Conservation (phyloP, 2,113 vertebrate species). For the Catharus fuscescens region DNA sequence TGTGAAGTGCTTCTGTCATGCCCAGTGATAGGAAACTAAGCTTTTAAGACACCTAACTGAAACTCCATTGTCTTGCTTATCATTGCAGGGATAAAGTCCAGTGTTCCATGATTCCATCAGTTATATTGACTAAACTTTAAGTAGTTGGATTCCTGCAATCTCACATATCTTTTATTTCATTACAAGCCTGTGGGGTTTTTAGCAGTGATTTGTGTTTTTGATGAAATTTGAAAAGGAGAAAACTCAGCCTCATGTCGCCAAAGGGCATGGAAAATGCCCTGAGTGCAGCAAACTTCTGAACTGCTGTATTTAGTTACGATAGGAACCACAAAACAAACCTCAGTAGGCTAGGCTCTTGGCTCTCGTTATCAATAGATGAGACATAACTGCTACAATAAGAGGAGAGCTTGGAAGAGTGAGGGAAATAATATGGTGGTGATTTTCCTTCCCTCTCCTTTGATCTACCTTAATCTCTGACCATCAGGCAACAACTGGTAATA, state of each 20-base stretch:
- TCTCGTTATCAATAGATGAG: background rate
- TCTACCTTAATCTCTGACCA: background rate
- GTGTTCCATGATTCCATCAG: background rate
- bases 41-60: background rate
- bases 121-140: background rate
- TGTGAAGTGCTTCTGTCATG: background rate
- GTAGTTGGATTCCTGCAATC: background rate
- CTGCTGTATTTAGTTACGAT: background rate
- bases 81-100: background rate
- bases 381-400: background rate
- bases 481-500: background rate
- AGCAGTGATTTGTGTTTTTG: background rate
- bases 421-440: background rate
- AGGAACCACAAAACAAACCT: background rate
- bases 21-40: background rate
- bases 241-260: background rate
- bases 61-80: background rate
- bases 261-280: background rate
- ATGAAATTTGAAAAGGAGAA: background rate
- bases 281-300: background rate
- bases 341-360: background rate
- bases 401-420: background rate
- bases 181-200: fast-evolving
- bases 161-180: background rate
- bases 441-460: background rate